Evolutionary conservation across 1,140 invertebrate species (phyloP), one percentile per base, ranked within the genome.

Genomic region (Chrysoperla carnea): DNA sequence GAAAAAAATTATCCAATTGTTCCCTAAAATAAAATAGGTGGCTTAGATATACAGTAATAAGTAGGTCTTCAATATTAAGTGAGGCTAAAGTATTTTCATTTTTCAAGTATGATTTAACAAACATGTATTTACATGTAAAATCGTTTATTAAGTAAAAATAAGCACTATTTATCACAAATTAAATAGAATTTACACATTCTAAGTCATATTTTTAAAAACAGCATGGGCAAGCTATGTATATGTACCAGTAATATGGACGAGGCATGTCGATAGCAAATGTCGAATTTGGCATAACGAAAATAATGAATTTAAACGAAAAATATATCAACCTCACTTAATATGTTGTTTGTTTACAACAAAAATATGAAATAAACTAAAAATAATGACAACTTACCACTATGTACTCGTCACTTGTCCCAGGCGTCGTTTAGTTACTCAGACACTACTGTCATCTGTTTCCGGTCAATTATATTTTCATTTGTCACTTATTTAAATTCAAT

Each of bases 1-100:
- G 52, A 41, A 61, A 61, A 46, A 61, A 61, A 46, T 61, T 61
- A 46, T 61, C 59, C 29, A 50, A 45, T 44, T 58, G 27, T 33
- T 41, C 40, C 40, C 40, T 41, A 15, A n/a, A 27, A 41, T 12
- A 14, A 29, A 11, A 41, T 27, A 29, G 12, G 38, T 39, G 38
- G 38, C 28, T 39, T 27, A 27, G 27, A 39, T 39, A 39, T 39
- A 39, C 11, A 37, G 17, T 23, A 23, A 23, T 23, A 23, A 23
- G 17, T 23, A 23, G 17, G 17, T 23, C 17, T 23, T 23, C 17
- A 23, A 23, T 23, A 23, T 23, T 23, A 23, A 23, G 17, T 23
- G 17, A 23, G 17, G 17, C 17, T 23, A 23, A 23, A 23, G 17
- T 23, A 23, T 23, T 23, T 23, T 23, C 17, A 23, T 23, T 23